Conservation (phyloP, 37 sponge, comb jelly and placozoan genomes). For the Agelas oroides region DNA sequence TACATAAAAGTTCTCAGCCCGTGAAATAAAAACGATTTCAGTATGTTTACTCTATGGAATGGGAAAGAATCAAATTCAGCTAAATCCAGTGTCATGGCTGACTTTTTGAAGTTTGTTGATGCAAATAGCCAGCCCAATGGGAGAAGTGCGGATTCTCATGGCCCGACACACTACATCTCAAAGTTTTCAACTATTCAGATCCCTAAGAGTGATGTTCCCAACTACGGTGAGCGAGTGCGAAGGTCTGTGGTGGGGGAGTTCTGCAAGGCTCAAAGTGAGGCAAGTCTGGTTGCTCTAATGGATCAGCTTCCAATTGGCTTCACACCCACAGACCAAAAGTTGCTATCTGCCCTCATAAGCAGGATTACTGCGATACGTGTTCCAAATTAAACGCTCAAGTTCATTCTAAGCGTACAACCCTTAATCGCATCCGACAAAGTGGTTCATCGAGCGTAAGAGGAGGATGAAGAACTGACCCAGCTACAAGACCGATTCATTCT, state of each 20-base stretch:
- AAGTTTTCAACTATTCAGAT: too few relatives aligned
- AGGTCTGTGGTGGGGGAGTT: slow-evolving; percentile 44
- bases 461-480: neutral
- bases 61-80: too few relatives aligned
- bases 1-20: too few relatives aligned
- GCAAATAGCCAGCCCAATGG: slow-evolving; percentile 55
- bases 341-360: neutral
- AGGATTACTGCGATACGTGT: too few relatives aligned
- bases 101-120: slow-evolving; percentile 68
- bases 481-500: slow-evolving; percentile 5
- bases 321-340: slow-evolving; percentile 30
- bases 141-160: too few relatives aligned
- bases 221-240: slow-evolving; percentile 15
- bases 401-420: slow-evolving; percentile 14
- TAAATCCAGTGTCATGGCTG: slow-evolving; percentile 6
- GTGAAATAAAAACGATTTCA: too few relatives aligned
- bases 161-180: too few relatives aligned
- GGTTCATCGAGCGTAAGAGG: neutral
- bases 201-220: too few relatives aligned
- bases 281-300: neutral
- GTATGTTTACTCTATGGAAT: too few relatives aligned
- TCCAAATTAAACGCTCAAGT: too few relatives aligned
- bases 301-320: slow-evolving; percentile 51
- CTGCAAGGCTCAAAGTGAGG: slow-evolving; percentile 52
- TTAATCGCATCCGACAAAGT: neutral